Evolutionary conservation across 1,140 invertebrate species (phyloP).

Genomic region (Atta cephalotes): DNA sequence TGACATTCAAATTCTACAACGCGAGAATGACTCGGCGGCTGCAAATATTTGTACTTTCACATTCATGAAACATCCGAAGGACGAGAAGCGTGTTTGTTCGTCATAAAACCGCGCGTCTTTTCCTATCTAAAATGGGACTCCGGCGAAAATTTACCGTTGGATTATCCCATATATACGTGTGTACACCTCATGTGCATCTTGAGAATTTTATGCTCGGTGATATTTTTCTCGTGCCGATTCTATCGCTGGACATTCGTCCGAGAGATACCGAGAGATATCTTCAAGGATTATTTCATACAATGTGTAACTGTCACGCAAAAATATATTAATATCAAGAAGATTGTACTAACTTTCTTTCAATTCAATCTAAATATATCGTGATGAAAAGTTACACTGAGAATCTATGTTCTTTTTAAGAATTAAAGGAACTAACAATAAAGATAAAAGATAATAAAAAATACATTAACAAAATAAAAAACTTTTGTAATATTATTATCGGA

Average conservation of each 20-base stretch:
- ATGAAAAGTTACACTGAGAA: no score
- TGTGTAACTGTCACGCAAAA: not conserved
- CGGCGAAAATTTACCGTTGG: constrained; percentile 36
- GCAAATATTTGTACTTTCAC: constrained; percentile 52
- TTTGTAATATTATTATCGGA: not conserved
- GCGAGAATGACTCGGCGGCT: constrained; percentile 18
- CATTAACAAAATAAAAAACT: not conserved
- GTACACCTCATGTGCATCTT: not conserved
- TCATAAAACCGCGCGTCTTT: constrained; percentile 29
- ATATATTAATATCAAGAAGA: not conserved
- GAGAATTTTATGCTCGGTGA: constrained; percentile 21
- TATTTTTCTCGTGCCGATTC: constrained; percentile 11
- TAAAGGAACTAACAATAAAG: no score
- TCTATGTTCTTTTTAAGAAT: no score
- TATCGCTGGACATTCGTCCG: not conserved
- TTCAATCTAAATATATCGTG: not conserved
- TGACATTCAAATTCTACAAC: constrained; percentile 43
- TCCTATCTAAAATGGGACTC: not conserved
- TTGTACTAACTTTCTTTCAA: not conserved
- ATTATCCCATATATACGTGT: constrained; percentile 22
- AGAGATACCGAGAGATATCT: not conserved
- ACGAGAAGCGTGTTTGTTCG: constrained; percentile 9
- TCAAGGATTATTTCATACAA: not conserved
- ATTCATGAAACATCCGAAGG: constrained; percentile 36
- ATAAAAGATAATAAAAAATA: no score